These are phyloP conservation scores for Tragulus kanchil DNA, from an alignment of 2,113 vertebrate species.

Conservation along the genomic window DNA sequence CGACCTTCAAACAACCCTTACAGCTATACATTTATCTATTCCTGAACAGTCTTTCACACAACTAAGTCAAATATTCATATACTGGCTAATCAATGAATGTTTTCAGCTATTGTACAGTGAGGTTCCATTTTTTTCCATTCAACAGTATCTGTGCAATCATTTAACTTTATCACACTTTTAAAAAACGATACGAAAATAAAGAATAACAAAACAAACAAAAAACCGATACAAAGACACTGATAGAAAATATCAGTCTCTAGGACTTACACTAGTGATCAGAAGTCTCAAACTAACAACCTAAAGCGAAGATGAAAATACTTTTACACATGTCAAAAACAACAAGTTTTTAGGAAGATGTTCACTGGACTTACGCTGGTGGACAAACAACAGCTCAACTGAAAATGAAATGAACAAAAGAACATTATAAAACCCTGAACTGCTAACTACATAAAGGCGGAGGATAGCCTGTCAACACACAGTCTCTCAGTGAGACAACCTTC, in stretches of 20 bases:
- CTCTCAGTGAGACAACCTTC: not conserved
- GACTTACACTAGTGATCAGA: not conserved
- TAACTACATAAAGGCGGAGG: not conserved
- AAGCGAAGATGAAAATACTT: constrained; percentile 40
- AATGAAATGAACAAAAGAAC: not conserved
- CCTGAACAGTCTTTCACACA: not conserved
- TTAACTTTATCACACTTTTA: not conserved
- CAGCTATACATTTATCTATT: not conserved
- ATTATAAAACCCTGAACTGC: not conserved
- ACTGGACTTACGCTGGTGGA: not conserved
- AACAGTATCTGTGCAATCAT: not conserved
- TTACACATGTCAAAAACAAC: not conserved
- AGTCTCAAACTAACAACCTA: not conserved
- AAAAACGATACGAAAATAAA: not conserved
- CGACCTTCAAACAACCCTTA: not conserved
- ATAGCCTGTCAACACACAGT: not conserved
- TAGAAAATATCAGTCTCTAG: not conserved
- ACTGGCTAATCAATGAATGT: not conserved
- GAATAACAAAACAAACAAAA: no score
- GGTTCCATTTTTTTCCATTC: not conserved
- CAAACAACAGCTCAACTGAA: not conserved
- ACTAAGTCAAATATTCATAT: not conserved
- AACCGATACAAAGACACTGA: not conserved
- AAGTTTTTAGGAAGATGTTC: constrained; percentile 7
- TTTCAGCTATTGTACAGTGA: not conserved